These are phyloP conservation scores for Polydrusus cervinus DNA, from an alignment of 2,888 invertebrate species.

Conservation along the genomic window DNA sequence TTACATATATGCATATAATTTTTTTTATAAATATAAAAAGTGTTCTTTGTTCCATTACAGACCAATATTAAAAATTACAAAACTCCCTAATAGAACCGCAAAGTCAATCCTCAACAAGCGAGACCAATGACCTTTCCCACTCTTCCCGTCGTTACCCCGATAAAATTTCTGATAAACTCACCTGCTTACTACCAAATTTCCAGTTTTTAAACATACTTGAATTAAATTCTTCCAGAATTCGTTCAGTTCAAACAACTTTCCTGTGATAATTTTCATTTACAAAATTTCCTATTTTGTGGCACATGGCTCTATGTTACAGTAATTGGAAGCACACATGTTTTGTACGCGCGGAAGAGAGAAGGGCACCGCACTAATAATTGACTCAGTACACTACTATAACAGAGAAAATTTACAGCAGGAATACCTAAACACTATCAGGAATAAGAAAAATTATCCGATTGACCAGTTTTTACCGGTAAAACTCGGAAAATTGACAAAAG, in stretches of 20 bases:
- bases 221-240: background rate
- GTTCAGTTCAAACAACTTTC: background rate
- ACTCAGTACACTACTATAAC: background rate
- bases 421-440: conserved; percentile 1
- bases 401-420: background rate
- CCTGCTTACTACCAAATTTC: conserved; percentile 67
- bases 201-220: conserved; percentile 67
- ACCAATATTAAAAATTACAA: no score
- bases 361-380: conserved; percentile 23
- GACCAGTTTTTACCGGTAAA: conserved; percentile 29
- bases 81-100: background rate
- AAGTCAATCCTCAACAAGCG: conserved; percentile 16
- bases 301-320: conserved; percentile 10
- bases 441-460: background rate
- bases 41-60: no score
- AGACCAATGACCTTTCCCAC: conserved; percentile 47
- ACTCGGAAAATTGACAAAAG: conserved; percentile 31
- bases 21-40: no score
- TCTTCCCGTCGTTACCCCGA: conserved; percentile 16
- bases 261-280: background rate
- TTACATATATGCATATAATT: no score
- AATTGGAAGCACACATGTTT: conserved; percentile 17
- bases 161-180: conserved; percentile 38
- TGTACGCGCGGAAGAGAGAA: conserved; percentile 3
- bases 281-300: background rate